phyloP scores from a whole-genome alignment of 1,140 invertebrate species.

The Drosophila albomicans region DNA sequence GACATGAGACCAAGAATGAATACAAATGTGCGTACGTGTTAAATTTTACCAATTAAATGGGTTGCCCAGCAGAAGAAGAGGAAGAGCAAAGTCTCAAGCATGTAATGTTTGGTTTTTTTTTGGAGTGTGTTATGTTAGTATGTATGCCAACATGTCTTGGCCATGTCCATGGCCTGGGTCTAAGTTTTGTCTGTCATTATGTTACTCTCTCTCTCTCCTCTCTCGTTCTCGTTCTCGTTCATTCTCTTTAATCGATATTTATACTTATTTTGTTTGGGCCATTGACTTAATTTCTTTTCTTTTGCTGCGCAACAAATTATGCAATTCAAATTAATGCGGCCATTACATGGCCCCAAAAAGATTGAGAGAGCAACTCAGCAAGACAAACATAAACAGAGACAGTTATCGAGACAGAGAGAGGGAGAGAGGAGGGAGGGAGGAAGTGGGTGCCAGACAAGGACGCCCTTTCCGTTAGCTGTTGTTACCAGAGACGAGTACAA shows the following conservation, averaged over 20 bases:
- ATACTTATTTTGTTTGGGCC: constrained; percentile 74
- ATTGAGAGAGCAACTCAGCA: constrained; percentile 28
- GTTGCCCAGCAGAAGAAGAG: constrained; percentile 44
- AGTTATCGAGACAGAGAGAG: not conserved
- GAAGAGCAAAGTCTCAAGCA: constrained; percentile 14
- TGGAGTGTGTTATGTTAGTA: too few species aligned
- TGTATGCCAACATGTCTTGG: too few species aligned
- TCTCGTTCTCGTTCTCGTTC: not conserved
- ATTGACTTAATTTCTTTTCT: constrained; percentile 79
- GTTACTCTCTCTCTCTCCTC: constrained; percentile 4
- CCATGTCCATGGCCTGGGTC: constrained; percentile 13
- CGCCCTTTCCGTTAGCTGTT: not conserved
- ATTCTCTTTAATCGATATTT: constrained; percentile 73
- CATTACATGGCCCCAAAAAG: constrained; percentile 56
- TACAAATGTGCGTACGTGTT: constrained; percentile 83
- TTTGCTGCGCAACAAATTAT: constrained; percentile 76
- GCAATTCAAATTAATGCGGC: constrained; percentile 81
- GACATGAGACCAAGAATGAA: constrained; percentile 78
- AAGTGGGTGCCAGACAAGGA: not conserved
- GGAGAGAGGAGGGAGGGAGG: too few species aligned
- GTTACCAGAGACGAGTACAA: constrained; percentile 22
- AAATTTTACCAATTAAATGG: constrained; percentile 81
- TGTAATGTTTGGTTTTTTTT: not conserved
- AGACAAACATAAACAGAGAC: constrained; percentile 32
- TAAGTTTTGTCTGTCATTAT: constrained; percentile 51